Evolutionary conservation across 2,797 vertebrate species (phyloP), one percentile per base, ranked within the genome.

Genomic region (Gastrophryne carolinensis): DNA sequence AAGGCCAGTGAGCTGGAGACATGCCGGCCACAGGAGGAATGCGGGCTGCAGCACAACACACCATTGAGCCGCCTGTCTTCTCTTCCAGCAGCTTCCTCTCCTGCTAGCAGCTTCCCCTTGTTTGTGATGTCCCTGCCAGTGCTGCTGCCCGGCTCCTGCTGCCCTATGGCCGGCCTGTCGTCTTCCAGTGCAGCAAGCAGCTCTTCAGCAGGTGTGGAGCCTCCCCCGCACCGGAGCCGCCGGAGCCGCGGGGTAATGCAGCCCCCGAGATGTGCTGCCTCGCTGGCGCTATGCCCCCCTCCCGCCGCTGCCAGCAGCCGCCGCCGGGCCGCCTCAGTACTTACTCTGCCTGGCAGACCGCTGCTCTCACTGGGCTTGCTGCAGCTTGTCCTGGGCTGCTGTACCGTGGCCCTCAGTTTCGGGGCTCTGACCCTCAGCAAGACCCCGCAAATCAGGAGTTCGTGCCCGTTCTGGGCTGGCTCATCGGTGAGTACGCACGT

Each of bases 401-500:
- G 88, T 72, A 88, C 93, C 88, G 90, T 94, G 85, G 92, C 89
- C 13, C 87, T 96, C 73, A 93, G 90, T 72, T 94, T 93, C 29
- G 90, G 89, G 79, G 91, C 91, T 35, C 86, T 93, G 61, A 92
- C 89, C 21, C 88, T 95, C 80, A 93, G 87, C 82, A 89, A 89
- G 10, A 81, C 85, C 23, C 80, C 88, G 12, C 90, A 90, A 65
- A 87, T 96, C 82, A 87, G 93, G 82, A 93, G 90, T 80, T 90
- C 92, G 0, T 95, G 92, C 73, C 92, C 93, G 11, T 89, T 94
- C 71, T 95, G 94, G 94, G 91, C 93, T 1, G 94, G 94, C 30
- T 92, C 89, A 52, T 93, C 91, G 87, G 95, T 97, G 82, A 94
- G 95, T 90, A 75, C n/a, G 8, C n/a, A 15, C 21, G 27, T 1